A percentile compares a stretch with the other conserved stretches of the same genome.
These are phyloP conservation scores for Lucilia cuprina DNA, from an alignment of 1,140 invertebrate species.

Conservation along the genomic window DNA sequence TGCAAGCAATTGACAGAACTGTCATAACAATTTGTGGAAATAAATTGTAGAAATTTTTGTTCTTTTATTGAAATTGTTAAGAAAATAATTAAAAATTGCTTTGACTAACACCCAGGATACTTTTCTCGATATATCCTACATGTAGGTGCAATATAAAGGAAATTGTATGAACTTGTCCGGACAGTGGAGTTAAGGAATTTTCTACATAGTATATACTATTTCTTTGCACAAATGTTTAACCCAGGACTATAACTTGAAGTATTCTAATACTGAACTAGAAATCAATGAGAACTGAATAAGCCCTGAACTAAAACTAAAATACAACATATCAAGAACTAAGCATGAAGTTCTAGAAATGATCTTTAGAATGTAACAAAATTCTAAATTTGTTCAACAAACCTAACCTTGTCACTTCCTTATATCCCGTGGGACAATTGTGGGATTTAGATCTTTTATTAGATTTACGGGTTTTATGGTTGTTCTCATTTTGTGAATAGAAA, in stretches of 20 bases:
- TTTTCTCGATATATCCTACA: conserved; percentile 84
- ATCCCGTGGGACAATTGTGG: conserved; percentile 77
- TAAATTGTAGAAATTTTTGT: neutral
- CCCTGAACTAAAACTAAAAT: too few species aligned
- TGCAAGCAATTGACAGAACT: neutral
- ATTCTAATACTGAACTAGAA: too few species aligned
- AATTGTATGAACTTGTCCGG: neutral
- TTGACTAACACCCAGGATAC: conserved; percentile 68
- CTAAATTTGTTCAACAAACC: conserved; percentile 83
- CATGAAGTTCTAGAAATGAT: too few species aligned
- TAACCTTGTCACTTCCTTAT: conserved; percentile 80
- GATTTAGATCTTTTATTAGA: conserved; percentile 68
- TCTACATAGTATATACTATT: too few species aligned
- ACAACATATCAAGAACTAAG: too few species aligned
- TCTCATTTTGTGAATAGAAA: conserved; percentile 71
- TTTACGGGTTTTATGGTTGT: conserved; percentile 60
- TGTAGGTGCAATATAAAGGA: conserved; percentile 67
- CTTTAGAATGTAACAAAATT: too few species aligned
- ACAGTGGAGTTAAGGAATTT: too few species aligned
- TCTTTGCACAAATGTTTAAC: too few species aligned
- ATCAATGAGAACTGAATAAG: too few species aligned
- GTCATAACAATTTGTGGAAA: neutral
- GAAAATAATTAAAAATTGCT: conserved; percentile 61
- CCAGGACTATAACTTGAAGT: too few species aligned
- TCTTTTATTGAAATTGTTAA: neutral